Conservation (phyloP, 2,888 invertebrate species). For the Mythimna loreyi region DNA sequence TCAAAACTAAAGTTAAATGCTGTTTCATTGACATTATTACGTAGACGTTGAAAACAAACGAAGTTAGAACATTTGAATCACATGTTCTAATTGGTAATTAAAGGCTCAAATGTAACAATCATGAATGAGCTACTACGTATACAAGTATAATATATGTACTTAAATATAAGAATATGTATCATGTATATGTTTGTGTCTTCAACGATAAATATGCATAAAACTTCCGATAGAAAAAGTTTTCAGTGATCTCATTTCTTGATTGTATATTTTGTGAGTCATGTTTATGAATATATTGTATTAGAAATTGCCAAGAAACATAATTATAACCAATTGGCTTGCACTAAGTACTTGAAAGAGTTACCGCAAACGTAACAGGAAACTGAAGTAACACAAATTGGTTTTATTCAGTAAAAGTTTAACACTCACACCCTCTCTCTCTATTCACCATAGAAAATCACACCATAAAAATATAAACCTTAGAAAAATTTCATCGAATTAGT, state of each 20-base stretch:
- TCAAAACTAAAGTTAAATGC: background rate
- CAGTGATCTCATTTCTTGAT: background rate
- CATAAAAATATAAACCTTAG: too few species aligned
- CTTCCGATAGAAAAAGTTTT: background rate
- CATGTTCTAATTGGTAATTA: constrained; percentile 41
- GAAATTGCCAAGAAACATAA: background rate
- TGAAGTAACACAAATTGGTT: too few species aligned
- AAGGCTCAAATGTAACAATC: constrained; percentile 49
- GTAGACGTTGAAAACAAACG: constrained; percentile 24
- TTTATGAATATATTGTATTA: background rate
- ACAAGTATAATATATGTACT: background rate
- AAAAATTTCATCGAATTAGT: too few species aligned
- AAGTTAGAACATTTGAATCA: constrained; percentile 22
- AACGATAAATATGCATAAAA: background rate
- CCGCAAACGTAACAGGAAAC: too few species aligned
- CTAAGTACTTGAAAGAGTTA: too few species aligned
- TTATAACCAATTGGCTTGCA: too few species aligned
- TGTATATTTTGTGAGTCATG: constrained; percentile 3
- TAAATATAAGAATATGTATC: background rate
- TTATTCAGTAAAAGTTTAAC: too few species aligned
- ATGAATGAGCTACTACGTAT: constrained; percentile 23
- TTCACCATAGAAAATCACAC: too few species aligned
- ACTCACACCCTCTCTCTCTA: too few species aligned
- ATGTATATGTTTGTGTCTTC: background rate
- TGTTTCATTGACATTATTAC: constrained; percentile 6